Evolutionary conservation across 2,888 invertebrate species (phyloP).

Genomic region (Conus canariensis): DNA sequence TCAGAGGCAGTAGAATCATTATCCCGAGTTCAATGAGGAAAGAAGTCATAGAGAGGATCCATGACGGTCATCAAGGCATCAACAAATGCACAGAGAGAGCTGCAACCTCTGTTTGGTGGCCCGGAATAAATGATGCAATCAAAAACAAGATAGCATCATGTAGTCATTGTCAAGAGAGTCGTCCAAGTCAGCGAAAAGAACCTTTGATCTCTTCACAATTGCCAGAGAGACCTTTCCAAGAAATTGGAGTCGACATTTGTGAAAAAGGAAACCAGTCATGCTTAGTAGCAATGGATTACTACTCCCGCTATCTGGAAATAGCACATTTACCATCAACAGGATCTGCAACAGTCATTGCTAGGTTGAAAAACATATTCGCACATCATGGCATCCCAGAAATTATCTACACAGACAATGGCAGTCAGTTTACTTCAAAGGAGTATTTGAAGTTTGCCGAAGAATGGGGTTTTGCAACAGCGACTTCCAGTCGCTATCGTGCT

Average conservation of each 20-base stretch:
- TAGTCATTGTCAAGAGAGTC: background rate
- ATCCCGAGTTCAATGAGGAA: slow-evolving; percentile 6
- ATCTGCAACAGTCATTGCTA: background rate
- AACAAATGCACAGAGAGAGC: slow-evolving; percentile 16
- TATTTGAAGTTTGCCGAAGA: background rate
- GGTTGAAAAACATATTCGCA: slow-evolving; percentile 20
- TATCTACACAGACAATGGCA: slow-evolving; percentile 24
- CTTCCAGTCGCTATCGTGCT: background rate
- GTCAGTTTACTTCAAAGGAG: background rate
- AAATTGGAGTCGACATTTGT: slow-evolving; percentile 1
- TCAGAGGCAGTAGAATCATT: background rate
- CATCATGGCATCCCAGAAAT: slow-evolving; percentile 15
- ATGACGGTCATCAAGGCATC: slow-evolving; percentile 3
- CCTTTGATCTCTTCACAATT: background rate
- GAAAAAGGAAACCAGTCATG: background rate
- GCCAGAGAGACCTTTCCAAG: slow-evolving; percentile 29
- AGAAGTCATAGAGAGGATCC: slow-evolving; percentile 11
- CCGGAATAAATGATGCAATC: background rate
- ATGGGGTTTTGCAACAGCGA: background rate
- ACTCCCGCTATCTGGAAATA: background rate
- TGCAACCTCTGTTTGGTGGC: slow-evolving; percentile 7
- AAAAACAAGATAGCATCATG: background rate
- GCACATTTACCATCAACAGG: background rate
- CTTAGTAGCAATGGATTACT: background rate
- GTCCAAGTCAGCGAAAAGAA: background rate